Evolutionary conservation across 2,797 vertebrate genomes (phyloP).

Genomic region (Acrossocheilus wenchowensis): DNA sequence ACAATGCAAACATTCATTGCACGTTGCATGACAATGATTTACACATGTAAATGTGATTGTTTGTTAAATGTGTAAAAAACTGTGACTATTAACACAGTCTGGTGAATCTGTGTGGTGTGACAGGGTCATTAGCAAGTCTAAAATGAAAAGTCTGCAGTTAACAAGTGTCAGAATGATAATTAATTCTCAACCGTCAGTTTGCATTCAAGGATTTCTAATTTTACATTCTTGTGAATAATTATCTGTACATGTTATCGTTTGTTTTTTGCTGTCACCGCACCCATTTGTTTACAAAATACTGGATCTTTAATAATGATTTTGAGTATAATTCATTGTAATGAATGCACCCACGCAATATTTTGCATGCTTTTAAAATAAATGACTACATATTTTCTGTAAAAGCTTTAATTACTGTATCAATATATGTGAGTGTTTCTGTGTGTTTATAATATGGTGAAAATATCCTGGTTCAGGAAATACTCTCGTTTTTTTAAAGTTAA

Average conservation of each 20-base stretch:
- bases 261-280: background rate
- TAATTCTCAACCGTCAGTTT: slow-evolving; percentile 47
- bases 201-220: slow-evolving; percentile 38
- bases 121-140: slow-evolving; percentile 51
- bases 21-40: slow-evolving; percentile 23
- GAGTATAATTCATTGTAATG: background rate
- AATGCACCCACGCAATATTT: background rate
- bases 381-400: background rate
- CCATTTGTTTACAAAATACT: slow-evolving; percentile 28
- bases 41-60: slow-evolving; percentile 49
- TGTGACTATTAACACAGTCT: slow-evolving; percentile 32
- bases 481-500: background rate
- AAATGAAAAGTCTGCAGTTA: slow-evolving; percentile 46
- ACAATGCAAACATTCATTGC: background rate
- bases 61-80: slow-evolving; percentile 44
- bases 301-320: background rate
- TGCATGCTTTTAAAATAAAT: background rate
- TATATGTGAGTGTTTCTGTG: background rate
- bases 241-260: background rate
- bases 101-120: slow-evolving; percentile 4
- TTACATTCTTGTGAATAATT: slow-evolving; percentile 45
- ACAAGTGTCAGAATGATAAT: slow-evolving; percentile 54
- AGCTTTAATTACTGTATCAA: background rate
- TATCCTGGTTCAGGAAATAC: background rate
- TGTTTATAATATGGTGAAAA: background rate